A percentile compares a stretch with the other conserved stretches of the same genome.
phyloP scores from a whole-genome alignment of 2,797 vertebrate species.

The Onychomys arenicola region DNA sequence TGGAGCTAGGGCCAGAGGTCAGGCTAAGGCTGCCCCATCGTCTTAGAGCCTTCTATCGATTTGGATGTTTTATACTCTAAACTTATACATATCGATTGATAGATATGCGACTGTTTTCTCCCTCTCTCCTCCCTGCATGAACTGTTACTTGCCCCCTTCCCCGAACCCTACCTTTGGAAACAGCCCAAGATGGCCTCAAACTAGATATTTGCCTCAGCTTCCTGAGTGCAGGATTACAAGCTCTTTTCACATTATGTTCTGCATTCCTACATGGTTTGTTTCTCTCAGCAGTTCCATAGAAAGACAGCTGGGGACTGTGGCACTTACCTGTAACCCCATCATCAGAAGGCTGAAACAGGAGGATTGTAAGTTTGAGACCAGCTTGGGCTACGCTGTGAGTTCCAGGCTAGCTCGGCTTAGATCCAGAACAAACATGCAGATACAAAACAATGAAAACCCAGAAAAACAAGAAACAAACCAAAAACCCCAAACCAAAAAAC shows the following conservation, averaged over 20 bases:
- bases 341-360: background rate
- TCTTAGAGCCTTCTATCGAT: background rate
- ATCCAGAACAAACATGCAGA: background rate
- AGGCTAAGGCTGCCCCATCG: background rate
- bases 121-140: background rate
- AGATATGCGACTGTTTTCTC: background rate
- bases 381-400: background rate
- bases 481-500: background rate
- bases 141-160: background rate
- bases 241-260: background rate
- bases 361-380: background rate
- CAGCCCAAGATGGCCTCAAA: background rate
- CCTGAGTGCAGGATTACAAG: background rate
- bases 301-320: background rate
- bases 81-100: background rate
- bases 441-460: background rate
- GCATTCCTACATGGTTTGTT: background rate
- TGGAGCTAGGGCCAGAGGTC: background rate
- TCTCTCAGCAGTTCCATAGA: slow-evolving; percentile 8
- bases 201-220: background rate
- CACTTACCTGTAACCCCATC: background rate
- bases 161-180: background rate
- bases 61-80: background rate
- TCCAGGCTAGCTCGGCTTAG: background rate
- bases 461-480: background rate